Conservation (phyloP, 2,888 invertebrate genomes). For the Salpingus planirostris region DNA sequence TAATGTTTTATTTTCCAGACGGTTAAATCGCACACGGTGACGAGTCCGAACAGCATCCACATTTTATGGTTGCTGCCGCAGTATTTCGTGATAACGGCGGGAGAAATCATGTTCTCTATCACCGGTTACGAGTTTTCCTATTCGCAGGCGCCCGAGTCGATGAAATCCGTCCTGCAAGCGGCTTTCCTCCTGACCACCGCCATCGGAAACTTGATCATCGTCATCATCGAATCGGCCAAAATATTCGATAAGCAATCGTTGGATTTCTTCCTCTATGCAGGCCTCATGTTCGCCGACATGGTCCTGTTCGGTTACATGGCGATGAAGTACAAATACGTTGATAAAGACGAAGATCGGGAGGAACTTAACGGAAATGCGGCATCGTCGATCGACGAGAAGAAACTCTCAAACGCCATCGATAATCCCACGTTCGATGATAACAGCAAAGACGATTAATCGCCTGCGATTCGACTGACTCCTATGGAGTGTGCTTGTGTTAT, state of each 20-base stretch:
- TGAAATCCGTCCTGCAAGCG: constrained; percentile 93
- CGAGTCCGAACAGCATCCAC: constrained; percentile 64
- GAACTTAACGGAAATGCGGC: too few relatives aligned
- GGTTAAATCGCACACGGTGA: constrained; percentile 34
- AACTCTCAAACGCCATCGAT: too few relatives aligned
- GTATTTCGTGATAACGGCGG: constrained; percentile 84
- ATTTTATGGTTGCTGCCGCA: constrained; percentile 87
- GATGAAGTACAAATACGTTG: constrained; percentile 65
- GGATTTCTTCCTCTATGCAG: constrained; percentile 83
- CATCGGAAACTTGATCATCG: constrained; percentile 87
- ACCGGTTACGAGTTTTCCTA: constrained; percentile 95
- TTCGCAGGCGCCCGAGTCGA: constrained; percentile 82
- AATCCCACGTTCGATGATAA: too few relatives aligned
- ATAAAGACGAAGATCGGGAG: too few relatives aligned
- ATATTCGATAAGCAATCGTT: constrained; percentile 71
- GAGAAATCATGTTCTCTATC: constrained; percentile 92
- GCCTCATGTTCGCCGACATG: constrained; percentile 77
- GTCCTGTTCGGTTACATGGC: constrained; percentile 73
- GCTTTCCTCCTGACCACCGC: constrained; percentile 89
- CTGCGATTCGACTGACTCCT: too few relatives aligned
- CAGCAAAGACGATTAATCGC: too few relatives aligned
- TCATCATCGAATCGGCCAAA: constrained; percentile 73
- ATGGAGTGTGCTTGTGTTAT: too few relatives aligned
- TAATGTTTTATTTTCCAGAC: constrained; percentile 3
- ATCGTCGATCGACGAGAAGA: too few relatives aligned